Evolutionary conservation across 1,140 invertebrate species (phyloP), one percentile per base, ranked within the genome.

Genomic region (Sycophila sp.): DNA sequence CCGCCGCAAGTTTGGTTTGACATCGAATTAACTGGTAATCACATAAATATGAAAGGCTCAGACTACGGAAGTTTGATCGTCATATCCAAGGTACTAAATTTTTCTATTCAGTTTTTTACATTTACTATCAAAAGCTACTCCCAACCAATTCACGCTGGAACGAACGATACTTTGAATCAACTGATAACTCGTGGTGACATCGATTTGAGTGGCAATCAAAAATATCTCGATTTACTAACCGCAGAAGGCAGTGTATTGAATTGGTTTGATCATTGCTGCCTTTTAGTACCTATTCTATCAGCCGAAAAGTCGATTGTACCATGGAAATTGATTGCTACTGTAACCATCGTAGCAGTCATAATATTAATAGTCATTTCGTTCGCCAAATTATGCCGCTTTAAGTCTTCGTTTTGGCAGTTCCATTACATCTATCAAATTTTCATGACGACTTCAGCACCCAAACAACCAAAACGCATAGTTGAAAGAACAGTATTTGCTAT

Each of bases 351-450:
- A 2, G 1, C 42, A 3, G 19, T 11, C 15, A 49, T 56, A 1
- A 38, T 67, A 2, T 15, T 15, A 8, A 17, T 67, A 3, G 49
- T 67, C 6, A 32, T 56, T 7, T 19, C 34, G 4, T 4, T 55
- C 10, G 8, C 30, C 0, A 56, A 45, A 7, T 13, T 67, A n/a
- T 55, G 13, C 3, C 40, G 45, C 42, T 67, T 67, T 13, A 22
- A 55, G 5, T 2, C 10, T 4, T 2, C 32, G 13, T 40, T 26
- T 28, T 67, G 64, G 64, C 13, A 4, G 4, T 22, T 38, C 1
- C 51, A 67, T 67, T 32, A 45, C 13, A 67, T 67, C 6, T 36
- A 42, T 3, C 64, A 67, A 58, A 40, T 67, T 1, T 17, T 67
- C 2, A 5, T 67, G 5, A 51, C 34, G 1, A 56, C 32, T 22